phyloP scores from a whole-genome alignment of 37 sponge, comb jelly and placozoan genomes.

The Halisarca cf. caerulea region DNA sequence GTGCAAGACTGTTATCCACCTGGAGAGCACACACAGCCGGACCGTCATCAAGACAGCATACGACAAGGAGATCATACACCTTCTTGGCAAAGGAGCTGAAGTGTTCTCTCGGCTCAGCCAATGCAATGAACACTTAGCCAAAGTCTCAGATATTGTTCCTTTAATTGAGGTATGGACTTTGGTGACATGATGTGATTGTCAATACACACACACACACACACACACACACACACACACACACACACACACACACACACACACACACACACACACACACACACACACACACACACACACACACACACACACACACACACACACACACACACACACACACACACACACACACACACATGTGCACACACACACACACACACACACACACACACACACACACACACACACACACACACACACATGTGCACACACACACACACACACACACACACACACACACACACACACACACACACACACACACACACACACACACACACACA shows the following conservation, averaged over 20 bases:
- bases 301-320: too few species aligned
- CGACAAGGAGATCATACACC: slow-evolving; percentile 61
- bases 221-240: too few species aligned
- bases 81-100: slow-evolving; percentile 71
- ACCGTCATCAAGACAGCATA: slow-evolving; percentile 50
- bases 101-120: slow-evolving; percentile 59
- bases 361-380: too few species aligned
- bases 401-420: background rate
- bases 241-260: too few species aligned
- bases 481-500: too few species aligned
- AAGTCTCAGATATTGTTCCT: slow-evolving; percentile 73
- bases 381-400: background rate
- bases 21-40: slow-evolving; percentile 85
- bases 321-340: too few species aligned
- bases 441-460: too few species aligned
- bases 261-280: too few species aligned
- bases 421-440: too few species aligned
- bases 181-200: background rate
- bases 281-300: too few species aligned
- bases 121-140: slow-evolving; percentile 69
- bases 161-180: slow-evolving; percentile 51
- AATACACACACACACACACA: background rate
- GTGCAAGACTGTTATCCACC: slow-evolving; percentile 80
- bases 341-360: too few species aligned
- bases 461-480: too few species aligned